Percentiles rank a stretch among this genome's conserved stretches.
Evolutionary conservation across 2,888 invertebrate genomes (phyloP).

Genomic region (Bellardia pandia): DNA sequence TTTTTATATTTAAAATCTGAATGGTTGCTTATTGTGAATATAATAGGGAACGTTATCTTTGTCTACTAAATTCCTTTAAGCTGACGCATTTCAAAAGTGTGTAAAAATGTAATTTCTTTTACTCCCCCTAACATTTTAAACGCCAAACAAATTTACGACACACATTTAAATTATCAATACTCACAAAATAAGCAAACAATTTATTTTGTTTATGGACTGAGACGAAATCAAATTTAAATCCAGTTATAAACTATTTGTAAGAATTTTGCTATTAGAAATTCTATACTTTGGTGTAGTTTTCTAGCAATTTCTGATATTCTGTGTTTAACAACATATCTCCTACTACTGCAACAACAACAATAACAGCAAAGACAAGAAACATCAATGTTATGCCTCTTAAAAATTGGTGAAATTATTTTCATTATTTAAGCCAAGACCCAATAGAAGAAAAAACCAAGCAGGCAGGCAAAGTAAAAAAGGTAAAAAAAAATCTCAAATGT

Average conservation of each 20-base stretch:
- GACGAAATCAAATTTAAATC: slow-evolving; percentile 80
- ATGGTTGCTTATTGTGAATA: too few relatives aligned
- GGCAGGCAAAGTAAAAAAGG: not conserved
- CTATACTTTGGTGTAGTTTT: slow-evolving; percentile 1
- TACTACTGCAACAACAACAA: slow-evolving; percentile 40
- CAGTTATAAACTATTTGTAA: slow-evolving; percentile 76
- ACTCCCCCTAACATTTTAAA: not conserved
- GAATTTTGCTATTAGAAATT: slow-evolving; percentile 42
- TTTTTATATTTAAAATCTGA: too few relatives aligned
- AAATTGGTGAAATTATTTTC: slow-evolving; percentile 72
- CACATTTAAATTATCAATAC: slow-evolving; percentile 54
- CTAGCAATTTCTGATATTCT: slow-evolving; percentile 30
- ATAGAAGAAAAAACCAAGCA: not conserved
- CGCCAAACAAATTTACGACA: slow-evolving; percentile 26
- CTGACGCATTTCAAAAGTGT: not conserved
- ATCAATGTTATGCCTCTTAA: slow-evolving; percentile 70
- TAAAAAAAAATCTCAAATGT: slow-evolving; percentile 29
- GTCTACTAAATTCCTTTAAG: not conserved
- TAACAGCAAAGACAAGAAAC: slow-evolving; percentile 54
- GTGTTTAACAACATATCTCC: slow-evolving; percentile 66
- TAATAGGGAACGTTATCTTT: too few relatives aligned
- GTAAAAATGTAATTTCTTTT: not conserved
- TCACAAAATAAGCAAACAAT: slow-evolving; percentile 74
- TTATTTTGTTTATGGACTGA: slow-evolving; percentile 82
- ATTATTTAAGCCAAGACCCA: slow-evolving; percentile 61